Base-by-base conservation (phyloP, 2,797 vertebrate species). In the Sebastes nivosus region DNA sequence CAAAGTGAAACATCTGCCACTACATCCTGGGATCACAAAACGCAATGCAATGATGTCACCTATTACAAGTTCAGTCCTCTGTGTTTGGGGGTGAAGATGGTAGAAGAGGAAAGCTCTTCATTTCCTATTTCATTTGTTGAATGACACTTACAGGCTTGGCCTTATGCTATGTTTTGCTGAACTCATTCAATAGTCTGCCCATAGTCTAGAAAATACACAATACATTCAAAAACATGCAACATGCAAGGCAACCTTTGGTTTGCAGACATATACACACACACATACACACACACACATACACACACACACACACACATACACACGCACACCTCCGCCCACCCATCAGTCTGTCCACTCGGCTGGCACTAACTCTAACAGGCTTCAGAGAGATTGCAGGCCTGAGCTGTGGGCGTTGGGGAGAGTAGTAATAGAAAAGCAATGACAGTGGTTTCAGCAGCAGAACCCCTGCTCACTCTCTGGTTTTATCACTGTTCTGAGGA, bases 341-440 rank as follows among this genome's bases (percentile, higher is more conserved):
- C 93, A 95, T 95, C 94, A 95, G 91, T 93, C 91, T 94, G 93
- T 94, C 93, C 94, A 94, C 87, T 95, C 94, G 85, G 91, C 93
- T 95, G 95, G 94, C 94, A 96, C 95, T 96, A 96, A 96, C 94
- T 93, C 94, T 93, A 96, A 96, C 95, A 95, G 95, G 95, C 94
- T 96, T 95, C 89, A 94, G 92, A 95, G 93, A 95, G 95, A 95
- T 95, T 95, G 95, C 94, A 93, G 94, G 92, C 89, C 94, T 86
- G 91, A 91, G 92, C 89, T 90, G 82, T 93, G 93, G 93, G 91
- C 89, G 93, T 92, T 86, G 93, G 92, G 92, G 89, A 93, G 92
- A 93, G 93, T 87, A 92, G 94, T 95, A 94, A 95, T 95, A 96
- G 94, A 94, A 95, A 94, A 95, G 94, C 93, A 95, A 95, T 95